phyloP scores from a whole-genome alignment of 1,140 invertebrate genomes.

The Drosophila baimaii region DNA sequence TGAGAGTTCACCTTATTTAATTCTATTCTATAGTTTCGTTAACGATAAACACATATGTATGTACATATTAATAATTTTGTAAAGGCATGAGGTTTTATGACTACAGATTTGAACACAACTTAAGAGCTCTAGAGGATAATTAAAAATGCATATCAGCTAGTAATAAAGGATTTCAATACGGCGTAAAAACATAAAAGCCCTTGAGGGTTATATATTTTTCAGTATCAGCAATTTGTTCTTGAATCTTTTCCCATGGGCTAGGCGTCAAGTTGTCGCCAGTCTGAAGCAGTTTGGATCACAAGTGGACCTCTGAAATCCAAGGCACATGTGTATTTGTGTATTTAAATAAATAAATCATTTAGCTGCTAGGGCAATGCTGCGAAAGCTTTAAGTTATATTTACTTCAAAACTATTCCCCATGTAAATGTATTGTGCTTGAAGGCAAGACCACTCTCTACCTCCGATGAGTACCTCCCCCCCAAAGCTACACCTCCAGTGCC shows the following conservation, averaged over 20 bases:
- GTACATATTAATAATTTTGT: no score
- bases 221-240: conserved; percentile 11
- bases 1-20: no score
- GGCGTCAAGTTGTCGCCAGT: conserved; percentile 15
- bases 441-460: background rate
- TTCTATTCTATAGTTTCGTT: no score
- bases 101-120: no score
- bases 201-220: background rate
- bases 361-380: background rate
- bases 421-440: background rate
- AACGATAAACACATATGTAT: no score
- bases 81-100: no score
- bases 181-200: background rate
- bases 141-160: background rate
- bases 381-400: background rate
- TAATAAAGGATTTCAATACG: no score
- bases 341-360: background rate
- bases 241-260: background rate
- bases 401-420: background rate
- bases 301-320: conserved; percentile 13
- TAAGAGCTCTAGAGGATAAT: background rate
- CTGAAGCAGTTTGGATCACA: conserved; percentile 26
- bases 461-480: no score
- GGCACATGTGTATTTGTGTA: conserved; percentile 18
- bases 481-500: no score